phyloP scores from a whole-genome alignment of 2,113 vertebrate species.

The Hassar affinis region DNA sequence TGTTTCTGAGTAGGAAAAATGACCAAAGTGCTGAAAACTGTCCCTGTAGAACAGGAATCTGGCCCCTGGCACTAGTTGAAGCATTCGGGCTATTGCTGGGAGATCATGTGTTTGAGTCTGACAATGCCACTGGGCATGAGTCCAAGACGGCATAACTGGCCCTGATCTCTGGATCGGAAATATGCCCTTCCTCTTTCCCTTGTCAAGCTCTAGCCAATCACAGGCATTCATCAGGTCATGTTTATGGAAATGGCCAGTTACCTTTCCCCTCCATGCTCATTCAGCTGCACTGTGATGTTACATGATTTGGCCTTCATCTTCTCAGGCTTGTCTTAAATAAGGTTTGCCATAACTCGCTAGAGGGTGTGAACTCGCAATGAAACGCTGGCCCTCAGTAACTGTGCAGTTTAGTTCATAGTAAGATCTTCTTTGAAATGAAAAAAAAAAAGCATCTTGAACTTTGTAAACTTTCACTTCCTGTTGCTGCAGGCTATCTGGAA shows the following conservation, averaged over 20 bases:
- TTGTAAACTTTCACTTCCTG: background rate
- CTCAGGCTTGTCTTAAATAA: background rate
- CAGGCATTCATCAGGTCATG: background rate
- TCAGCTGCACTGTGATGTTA: background rate
- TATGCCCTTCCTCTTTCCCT: constrained; percentile 5
- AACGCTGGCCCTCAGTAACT: background rate
- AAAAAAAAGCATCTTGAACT: background rate
- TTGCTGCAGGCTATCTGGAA: background rate
- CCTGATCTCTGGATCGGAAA: background rate
- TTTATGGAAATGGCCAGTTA: background rate
- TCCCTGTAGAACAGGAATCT: background rate
- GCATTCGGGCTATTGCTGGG: background rate
- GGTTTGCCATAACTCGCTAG: background rate
- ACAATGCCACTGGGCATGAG: background rate
- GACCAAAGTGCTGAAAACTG: background rate
- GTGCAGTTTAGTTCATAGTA: background rate
- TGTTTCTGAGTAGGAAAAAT: background rate
- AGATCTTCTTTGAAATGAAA: background rate
- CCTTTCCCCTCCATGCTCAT: background rate
- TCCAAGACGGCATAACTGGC: background rate
- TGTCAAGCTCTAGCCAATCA: background rate
- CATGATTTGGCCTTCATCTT: background rate
- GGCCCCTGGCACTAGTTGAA: constrained; percentile 15
- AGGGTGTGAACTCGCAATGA: background rate
- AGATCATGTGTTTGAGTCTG: background rate